Evolutionary conservation across 2,113 vertebrate species (phyloP).

Genomic region (Furnarius figulus): DNA sequence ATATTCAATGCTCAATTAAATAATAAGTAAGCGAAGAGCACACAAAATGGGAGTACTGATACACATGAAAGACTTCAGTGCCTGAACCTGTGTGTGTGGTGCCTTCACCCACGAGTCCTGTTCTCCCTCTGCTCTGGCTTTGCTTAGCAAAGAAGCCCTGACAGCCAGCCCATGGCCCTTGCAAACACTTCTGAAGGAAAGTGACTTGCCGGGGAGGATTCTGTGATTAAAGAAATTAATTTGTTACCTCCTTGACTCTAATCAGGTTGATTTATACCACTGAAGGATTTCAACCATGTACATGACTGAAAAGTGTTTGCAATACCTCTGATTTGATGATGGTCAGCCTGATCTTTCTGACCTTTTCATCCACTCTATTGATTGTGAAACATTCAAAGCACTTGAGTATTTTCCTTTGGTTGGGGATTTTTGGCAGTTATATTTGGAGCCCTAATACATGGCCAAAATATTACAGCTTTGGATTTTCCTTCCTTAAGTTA

Average conservation of each 20-base stretch:
- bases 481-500: not conserved
- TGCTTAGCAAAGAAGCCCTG: not conserved
- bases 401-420: not conserved
- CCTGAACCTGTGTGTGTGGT: fast-evolving
- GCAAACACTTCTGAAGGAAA: not conserved
- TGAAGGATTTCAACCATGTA: not conserved
- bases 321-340: not conserved
- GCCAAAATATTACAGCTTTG: not conserved
- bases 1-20: not conserved
- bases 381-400: not conserved
- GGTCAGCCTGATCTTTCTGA: not conserved
- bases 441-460: not conserved
- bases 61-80: not conserved
- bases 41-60: not conserved
- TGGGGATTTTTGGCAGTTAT: not conserved
- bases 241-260: not conserved
- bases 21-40: fast-evolving
- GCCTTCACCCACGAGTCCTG: not conserved
- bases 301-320: not conserved
- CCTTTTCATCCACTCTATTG: not conserved
- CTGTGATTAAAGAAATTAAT: not conserved
- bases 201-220: not conserved
- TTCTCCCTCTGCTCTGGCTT: not conserved
- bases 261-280: not conserved
- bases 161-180: not conserved